Conservation (phyloP, 2,113 vertebrate genomes). For the Diadophis punctatus region DNA sequence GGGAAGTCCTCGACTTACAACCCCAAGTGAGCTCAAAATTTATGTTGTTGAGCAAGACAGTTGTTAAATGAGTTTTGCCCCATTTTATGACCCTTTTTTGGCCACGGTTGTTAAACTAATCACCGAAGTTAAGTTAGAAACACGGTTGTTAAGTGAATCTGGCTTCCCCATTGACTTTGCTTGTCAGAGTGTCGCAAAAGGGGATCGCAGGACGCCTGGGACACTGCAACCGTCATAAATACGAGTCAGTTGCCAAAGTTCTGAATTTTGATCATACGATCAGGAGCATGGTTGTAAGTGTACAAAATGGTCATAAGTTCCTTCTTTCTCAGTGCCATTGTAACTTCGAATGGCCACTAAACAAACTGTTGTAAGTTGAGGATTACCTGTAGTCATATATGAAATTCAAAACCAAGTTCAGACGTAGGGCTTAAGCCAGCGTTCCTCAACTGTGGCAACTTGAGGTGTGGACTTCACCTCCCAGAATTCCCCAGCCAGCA, state of each 20-base stretch:
- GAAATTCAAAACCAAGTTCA: neutral
- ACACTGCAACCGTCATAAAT: too few relatives aligned
- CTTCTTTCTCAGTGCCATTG: neutral
- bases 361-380: neutral
- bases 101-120: too few relatives aligned
- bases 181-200: too few relatives aligned
- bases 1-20: neutral
- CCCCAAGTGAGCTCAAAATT: neutral
- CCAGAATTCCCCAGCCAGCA: too few relatives aligned
- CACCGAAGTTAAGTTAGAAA: too few relatives aligned
- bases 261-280: too few relatives aligned
- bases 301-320: neutral
- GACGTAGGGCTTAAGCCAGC: neutral
- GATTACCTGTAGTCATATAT: neutral
- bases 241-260: too few relatives aligned
- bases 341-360: neutral
- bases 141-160: too few relatives aligned
- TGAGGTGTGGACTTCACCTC: too few relatives aligned
- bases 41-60: neutral
- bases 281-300: neutral
- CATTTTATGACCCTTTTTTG: neutral
- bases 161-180: too few relatives aligned
- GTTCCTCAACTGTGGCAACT: too few relatives aligned
- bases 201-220: rapidly evolving
- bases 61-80: neutral